Conservation (phyloP, 2,113 vertebrate species). For the Ptychochromis oligacanthus region DNA sequence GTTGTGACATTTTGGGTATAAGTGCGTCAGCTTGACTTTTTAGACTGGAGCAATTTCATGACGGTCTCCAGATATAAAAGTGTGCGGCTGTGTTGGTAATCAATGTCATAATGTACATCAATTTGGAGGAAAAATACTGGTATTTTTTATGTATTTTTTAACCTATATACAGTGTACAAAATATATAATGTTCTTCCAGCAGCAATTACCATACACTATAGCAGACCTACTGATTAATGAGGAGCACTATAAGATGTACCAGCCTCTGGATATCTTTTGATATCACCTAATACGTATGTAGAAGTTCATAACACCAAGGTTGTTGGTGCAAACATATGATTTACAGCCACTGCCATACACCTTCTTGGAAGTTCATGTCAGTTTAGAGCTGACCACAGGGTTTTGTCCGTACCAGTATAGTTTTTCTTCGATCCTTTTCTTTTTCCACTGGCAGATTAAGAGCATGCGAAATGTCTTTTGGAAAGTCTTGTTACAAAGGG, state of each 20-base stretch:
- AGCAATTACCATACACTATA: conserved; percentile 24
- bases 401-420: conserved; percentile 90
- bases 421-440: conserved; percentile 88
- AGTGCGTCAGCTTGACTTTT: not conserved
- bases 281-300: conserved; percentile 8
- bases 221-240: conserved; percentile 32
- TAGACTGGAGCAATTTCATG: conserved; percentile 1
- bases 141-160: not conserved
- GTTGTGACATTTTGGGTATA: conserved; percentile 1
- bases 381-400: conserved; percentile 73
- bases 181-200: conserved; percentile 8
- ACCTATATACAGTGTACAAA: conserved; percentile 31
- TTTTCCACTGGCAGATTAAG: conserved; percentile 94
- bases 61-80: not conserved
- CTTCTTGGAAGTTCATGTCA: conserved; percentile 54
- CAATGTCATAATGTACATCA: not conserved
- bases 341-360: conserved; percentile 12
- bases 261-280: not conserved
- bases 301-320: conserved; percentile 31
- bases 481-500: conserved; percentile 98
- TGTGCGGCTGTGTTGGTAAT: not conserved
- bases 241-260: conserved; percentile 16
- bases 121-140: not conserved
- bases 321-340: not conserved
- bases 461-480: conserved; percentile 97